A percentile compares a stretch with the other conserved stretches of the same genome.
Evolutionary conservation across 1,140 invertebrate genomes (phyloP).

Genomic region (Ceratina calcarata): DNA sequence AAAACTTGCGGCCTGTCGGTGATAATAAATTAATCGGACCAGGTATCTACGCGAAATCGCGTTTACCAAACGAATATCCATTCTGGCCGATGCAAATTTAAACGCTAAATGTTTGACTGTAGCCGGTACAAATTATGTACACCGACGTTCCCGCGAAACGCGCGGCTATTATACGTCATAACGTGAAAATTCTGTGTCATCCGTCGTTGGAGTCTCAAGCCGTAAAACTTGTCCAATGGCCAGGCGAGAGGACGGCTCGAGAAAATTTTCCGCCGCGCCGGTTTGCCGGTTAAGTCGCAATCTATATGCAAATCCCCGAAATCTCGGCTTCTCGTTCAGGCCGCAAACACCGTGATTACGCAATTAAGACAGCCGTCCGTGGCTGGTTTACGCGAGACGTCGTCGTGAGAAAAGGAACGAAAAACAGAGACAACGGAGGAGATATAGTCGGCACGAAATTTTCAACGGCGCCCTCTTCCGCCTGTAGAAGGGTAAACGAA

Average conservation of each 20-base stretch:
- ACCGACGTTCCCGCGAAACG: neutral
- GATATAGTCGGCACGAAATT: constrained; percentile 14
- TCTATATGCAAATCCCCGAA: constrained; percentile 44
- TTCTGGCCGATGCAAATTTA: no score
- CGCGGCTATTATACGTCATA: neutral
- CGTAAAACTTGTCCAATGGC: neutral
- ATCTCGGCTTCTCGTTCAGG: constrained; percentile 45
- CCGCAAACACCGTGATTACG: constrained; percentile 50
- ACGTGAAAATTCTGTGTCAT: neutral
- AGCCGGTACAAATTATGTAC: neutral
- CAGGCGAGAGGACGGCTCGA: neutral
- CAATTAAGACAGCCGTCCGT: constrained; percentile 41
- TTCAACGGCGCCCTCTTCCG: constrained; percentile 42
- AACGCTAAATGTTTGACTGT: no score
- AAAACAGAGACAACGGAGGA: neutral
- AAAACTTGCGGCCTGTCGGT: neutral
- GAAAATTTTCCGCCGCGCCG: constrained; percentile 29
- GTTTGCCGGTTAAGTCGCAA: constrained; percentile 40
- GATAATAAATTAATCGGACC: neutral
- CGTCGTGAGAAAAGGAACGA: constrained; percentile 43
- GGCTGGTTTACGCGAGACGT: constrained; percentile 39
- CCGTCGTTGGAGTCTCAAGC: neutral
- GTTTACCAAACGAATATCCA: no score
- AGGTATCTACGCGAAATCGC: no score
- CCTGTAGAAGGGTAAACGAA: constrained; percentile 57